Base-by-base conservation (phyloP, 1,140 invertebrate species). In the Vanessa tameamea region DNA sequence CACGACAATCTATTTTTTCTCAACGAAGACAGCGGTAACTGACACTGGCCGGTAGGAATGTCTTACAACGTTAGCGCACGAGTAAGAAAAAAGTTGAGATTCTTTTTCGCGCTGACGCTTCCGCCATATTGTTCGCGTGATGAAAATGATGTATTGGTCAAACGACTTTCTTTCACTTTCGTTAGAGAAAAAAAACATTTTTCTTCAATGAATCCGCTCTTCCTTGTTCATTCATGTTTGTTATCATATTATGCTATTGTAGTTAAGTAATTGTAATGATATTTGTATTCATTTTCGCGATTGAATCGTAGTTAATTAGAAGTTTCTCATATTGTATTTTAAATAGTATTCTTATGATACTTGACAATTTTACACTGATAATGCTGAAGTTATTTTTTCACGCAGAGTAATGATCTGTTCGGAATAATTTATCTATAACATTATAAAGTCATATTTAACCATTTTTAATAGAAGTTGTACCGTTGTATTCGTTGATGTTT, bases 111-210 rank as follows among this genome's bases (percentile, higher is more conserved):
- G 82, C 81, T 80, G 83, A 82, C 74, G 82, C 87, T 89, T 89
- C 87, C 89, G 84, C 86, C 72, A 86, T 85, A 78, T 76, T 87
- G 80, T 77, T 89, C 86, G 89, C 89, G 89, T 91, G 89, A 91
- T 89, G 84, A 89, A 89, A 86, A 89, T 89, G 87, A 89, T 87
- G 89, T 87, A 89, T 89, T 85, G 84, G 86, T 82, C 85, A 83
- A 78, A 81, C 77, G 82, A 79, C 89, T 89, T 89, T 91, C 89
- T 82, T 90, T 88, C 84, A 84, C 89, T 91, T 91, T 91, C 87
- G 78, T 88, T 86, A 73, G 80, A 83, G 78, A 82, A 83, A 79
- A 14, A 59, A 83, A 78, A 82, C 77, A 68, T 69, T 77, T 78
- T 83, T 86, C 83, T 82, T 83, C 77, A 69, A 79, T 74, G 70